Percentiles rank a stretch among this genome's conserved stretches.
phyloP scores from a whole-genome alignment of 2,113 vertebrate genomes.

The Gambusia holbrooki region DNA sequence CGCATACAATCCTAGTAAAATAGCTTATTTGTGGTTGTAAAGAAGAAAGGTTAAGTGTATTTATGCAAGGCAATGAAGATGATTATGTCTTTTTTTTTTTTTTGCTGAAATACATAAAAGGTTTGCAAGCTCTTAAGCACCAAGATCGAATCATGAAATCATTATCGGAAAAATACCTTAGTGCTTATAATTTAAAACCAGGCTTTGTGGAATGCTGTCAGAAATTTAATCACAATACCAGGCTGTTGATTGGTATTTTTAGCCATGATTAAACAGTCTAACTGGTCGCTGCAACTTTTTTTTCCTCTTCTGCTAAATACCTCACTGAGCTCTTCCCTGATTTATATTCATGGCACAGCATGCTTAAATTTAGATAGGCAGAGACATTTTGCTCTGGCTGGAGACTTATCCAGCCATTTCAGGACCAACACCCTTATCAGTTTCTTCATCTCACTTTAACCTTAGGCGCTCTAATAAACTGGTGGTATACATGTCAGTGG shows the following conservation, averaged over 20 bases:
- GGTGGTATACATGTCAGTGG: slow-evolving; percentile 72
- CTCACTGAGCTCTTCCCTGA: slow-evolving; percentile 24
- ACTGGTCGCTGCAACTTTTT: not conserved
- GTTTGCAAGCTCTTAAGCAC: not conserved
- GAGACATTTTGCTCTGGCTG: slow-evolving; percentile 8
- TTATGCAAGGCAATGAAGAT: not conserved
- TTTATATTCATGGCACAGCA: slow-evolving; percentile 28
- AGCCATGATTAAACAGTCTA: slow-evolving; percentile 26
- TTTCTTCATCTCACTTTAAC: slow-evolving; percentile 77
- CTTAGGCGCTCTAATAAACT: slow-evolving; percentile 72
- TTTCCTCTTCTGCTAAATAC: slow-evolving; percentile 18
- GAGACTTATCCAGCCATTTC: slow-evolving; percentile 25
- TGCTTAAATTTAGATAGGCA: slow-evolving; percentile 52
- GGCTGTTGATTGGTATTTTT: slow-evolving; percentile 10
- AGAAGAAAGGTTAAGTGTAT: not conserved
- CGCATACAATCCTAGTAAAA: not conserved
- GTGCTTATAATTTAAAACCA: not conserved
- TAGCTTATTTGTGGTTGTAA: not conserved
- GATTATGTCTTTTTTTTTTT: not conserved
- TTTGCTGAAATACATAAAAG: not conserved
- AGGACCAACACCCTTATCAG: slow-evolving; percentile 58
- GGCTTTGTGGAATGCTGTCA: not conserved
- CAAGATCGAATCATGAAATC: not conserved
- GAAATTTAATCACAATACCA: not conserved
- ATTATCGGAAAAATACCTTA: not conserved